These are phyloP conservation scores for Chelmon rostratus DNA, from an alignment of 2,797 vertebrate species.

Conservation along the genomic window DNA sequence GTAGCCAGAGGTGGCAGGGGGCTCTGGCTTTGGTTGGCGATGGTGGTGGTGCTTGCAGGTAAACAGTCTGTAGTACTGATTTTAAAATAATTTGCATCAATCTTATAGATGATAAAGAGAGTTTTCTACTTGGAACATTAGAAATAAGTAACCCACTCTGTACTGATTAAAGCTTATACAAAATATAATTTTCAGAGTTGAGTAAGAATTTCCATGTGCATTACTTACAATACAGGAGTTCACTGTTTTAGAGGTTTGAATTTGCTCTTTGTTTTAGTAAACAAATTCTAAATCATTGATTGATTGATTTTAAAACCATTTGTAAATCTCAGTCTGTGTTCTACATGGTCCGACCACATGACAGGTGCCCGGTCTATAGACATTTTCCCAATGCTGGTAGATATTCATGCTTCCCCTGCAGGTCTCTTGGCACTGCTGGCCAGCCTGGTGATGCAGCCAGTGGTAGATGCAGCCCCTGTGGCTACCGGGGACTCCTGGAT, in stretches of 20 bases:
- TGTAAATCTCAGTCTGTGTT: background rate
- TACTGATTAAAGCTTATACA: no score
- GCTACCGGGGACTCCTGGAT: slow-evolving; percentile 92
- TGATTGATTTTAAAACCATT: background rate
- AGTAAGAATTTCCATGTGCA: no score
- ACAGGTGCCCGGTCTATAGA: background rate
- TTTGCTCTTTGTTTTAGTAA: background rate
- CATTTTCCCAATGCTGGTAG: background rate
- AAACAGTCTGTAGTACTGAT: background rate
- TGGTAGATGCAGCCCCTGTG: slow-evolving; percentile 90
- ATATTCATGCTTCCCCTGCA: slow-evolving; percentile 26
- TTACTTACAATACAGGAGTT: no score
- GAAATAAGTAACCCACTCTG: no score
- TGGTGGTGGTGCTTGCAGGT: slow-evolving; percentile 89
- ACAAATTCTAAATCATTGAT: background rate
- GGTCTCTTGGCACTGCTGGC: slow-evolving; percentile 90
- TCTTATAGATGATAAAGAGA: no score
- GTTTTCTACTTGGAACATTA: no score
- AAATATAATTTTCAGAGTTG: no score
- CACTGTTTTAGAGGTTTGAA: background rate
- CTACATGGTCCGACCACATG: background rate
- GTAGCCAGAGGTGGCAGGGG: slow-evolving; percentile 82
- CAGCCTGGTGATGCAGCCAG: slow-evolving; percentile 90
- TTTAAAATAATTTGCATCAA: background rate
- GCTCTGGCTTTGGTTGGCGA: slow-evolving; percentile 86